A percentile compares a stretch with the other conserved stretches of the same genome.
phyloP scores from a whole-genome alignment of 1,140 invertebrate genomes.

The Paralvinella palmiformis region DNA sequence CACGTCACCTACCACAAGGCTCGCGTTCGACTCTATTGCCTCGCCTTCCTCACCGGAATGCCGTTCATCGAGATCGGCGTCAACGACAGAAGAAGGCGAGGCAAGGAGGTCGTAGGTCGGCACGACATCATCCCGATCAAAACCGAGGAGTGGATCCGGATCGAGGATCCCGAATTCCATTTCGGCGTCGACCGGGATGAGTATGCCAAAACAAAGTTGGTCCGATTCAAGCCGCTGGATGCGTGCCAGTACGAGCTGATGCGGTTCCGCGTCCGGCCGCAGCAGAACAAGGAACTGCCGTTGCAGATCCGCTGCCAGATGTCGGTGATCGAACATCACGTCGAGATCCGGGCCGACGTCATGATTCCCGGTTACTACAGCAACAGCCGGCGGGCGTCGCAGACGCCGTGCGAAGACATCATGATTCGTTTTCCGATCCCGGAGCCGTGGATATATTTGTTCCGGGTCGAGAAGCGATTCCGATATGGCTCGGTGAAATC shows the following conservation, averaged over 20 bases:
- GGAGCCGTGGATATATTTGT: slow-evolving; percentile 97
- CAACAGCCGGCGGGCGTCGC: slow-evolving; percentile 83
- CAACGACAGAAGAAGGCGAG: slow-evolving; percentile 92
- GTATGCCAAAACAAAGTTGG: slow-evolving; percentile 82
- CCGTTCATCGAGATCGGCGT: slow-evolving; percentile 94
- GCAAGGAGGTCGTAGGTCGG: slow-evolving; percentile 95
- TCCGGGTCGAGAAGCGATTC: slow-evolving; percentile 97
- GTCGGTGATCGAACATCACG: slow-evolving; percentile 53
- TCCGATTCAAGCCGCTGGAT: slow-evolving; percentile 97
- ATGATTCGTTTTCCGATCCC: slow-evolving; percentile 95
- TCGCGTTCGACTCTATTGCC: slow-evolving; percentile 87
- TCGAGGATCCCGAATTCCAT: slow-evolving; percentile 93
- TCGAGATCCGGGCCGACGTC: slow-evolving; percentile 88
- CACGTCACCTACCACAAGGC: slow-evolving; percentile 84
- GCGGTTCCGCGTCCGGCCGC: slow-evolving; percentile 91
- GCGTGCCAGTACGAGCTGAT: slow-evolving; percentile 85
- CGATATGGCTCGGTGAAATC: slow-evolving; percentile 98
- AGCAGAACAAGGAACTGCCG: slow-evolving; percentile 92
- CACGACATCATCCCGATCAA: slow-evolving; percentile 99
- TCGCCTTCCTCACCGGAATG: slow-evolving; percentile 74
- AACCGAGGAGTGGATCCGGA: slow-evolving; percentile 98
- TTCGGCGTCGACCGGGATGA: slow-evolving; percentile 85
- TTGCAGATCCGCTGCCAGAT: slow-evolving; percentile 72
- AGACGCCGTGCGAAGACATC: slow-evolving; percentile 77
- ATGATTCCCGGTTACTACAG: slow-evolving; percentile 94